Percentiles rank a stretch among this genome's conserved stretches.
phyloP scores from a whole-genome alignment of 1,140 invertebrate genomes.

The Doryteuthis pealeii region DNA sequence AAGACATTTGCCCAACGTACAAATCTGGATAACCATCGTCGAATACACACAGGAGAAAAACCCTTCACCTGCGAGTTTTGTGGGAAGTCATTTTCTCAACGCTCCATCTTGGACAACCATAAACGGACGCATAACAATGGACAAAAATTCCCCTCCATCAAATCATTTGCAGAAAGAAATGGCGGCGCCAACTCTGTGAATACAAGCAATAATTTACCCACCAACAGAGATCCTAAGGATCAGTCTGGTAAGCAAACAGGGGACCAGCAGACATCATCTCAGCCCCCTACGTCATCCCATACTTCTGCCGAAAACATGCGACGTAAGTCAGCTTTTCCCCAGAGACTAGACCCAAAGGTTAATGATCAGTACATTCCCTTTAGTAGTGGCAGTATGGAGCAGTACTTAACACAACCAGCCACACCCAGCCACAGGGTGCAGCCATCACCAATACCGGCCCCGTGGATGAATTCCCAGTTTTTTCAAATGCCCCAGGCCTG shows the following conservation, averaged over 20 bases:
- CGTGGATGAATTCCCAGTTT: neutral
- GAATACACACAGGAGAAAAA: conserved; percentile 79
- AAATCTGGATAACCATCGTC: conserved; percentile 23
- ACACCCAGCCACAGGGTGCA: neutral
- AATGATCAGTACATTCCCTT: neutral
- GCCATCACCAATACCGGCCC: neutral
- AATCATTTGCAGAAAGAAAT: neutral
- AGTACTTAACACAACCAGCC: neutral
- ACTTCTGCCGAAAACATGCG: neutral
- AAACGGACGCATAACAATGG: conserved; percentile 4
- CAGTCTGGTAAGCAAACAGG: neutral
- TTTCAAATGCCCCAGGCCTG: neutral
- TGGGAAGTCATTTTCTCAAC: conserved; percentile 72
- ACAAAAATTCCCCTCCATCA: neutral
- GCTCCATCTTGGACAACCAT: conserved; percentile 16
- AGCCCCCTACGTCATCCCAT: neutral
- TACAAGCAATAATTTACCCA: neutral
- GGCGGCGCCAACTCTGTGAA: too few species aligned
- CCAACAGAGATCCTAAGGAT: neutral
- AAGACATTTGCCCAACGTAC: conserved; percentile 18
- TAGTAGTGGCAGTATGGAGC: neutral
- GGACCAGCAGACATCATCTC: neutral
- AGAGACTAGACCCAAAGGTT: neutral
- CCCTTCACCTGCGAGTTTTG: conserved; percentile 86
- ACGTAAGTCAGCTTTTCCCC: neutral